Percentiles rank a stretch among this genome's conserved stretches.
These are phyloP conservation scores for Trichoplusia ni DNA, from an alignment of 1,140 invertebrate species.

Conservation along the genomic window DNA sequence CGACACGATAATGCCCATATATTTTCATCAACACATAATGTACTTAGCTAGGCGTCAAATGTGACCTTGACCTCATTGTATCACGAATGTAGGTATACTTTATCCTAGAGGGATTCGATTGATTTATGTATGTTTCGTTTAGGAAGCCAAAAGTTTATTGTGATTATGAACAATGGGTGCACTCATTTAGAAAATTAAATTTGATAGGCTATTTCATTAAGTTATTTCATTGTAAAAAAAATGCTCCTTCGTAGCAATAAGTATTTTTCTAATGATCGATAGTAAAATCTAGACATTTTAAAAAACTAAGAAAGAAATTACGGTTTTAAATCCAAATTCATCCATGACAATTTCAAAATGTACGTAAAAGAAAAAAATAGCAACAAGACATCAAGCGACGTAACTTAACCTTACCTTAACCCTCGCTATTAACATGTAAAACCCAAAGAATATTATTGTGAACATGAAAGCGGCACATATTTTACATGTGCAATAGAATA, in stretches of 20 bases:
- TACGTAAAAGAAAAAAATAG: too few relatives aligned
- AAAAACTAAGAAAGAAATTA: too few relatives aligned
- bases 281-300: too few relatives aligned
- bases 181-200: too few relatives aligned
- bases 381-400: too few relatives aligned
- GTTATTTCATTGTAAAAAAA: not conserved
- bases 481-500: constrained; percentile 29
- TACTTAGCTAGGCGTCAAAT: not conserved
- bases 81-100: not conserved
- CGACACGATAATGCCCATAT: not conserved
- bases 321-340: too few relatives aligned
- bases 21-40: not conserved
- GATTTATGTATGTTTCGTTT: not conserved
- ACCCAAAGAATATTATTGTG: constrained; percentile 16
- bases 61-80: constrained; percentile 9
- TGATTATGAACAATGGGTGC: too few relatives aligned
- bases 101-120: not conserved
- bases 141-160: too few relatives aligned
- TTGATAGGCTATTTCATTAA: not conserved
- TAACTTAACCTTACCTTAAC: too few relatives aligned
- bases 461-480: constrained; percentile 15
- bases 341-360: too few relatives aligned
- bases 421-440: constrained; percentile 6
- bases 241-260: not conserved
- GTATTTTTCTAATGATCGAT: not conserved